Evolutionary conservation across 64 coral and sea anemone species (phyloP).

Genomic region (Montipora cactus): DNA sequence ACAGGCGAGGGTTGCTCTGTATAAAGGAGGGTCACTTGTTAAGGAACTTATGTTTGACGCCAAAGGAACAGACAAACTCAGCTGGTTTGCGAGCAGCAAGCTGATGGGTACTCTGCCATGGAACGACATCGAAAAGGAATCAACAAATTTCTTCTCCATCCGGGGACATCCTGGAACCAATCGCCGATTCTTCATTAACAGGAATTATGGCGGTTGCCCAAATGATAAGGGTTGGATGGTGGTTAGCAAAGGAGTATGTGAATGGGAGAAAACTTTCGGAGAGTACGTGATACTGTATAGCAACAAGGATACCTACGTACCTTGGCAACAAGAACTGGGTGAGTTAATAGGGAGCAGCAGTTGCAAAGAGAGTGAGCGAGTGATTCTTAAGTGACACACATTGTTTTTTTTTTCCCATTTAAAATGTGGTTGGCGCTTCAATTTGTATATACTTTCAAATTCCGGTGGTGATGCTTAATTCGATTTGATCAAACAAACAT

Average conservation of each 20-base stretch:
- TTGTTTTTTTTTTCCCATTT: too few species aligned
- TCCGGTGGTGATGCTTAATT: too few species aligned
- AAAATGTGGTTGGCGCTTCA: too few species aligned
- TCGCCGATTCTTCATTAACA: slow-evolving; percentile 38
- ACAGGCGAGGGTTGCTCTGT: not conserved
- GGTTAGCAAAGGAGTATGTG: not conserved
- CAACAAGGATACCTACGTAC: not conserved
- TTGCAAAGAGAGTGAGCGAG: too few species aligned
- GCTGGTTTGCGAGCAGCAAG: slow-evolving; percentile 19
- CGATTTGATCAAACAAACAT: too few species aligned
- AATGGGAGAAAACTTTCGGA: not conserved
- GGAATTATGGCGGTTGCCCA: not conserved
- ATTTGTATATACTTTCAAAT: too few species aligned
- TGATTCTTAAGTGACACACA: too few species aligned
- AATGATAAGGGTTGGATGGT: not conserved
- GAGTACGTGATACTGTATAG: not conserved
- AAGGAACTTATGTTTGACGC: slow-evolving; percentile 41
- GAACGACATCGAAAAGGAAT: not conserved
- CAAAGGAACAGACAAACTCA: slow-evolving; percentile 30
- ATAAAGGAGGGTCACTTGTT: not conserved
- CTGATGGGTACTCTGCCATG: not conserved
- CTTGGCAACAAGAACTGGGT: not conserved
- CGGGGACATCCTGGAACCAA: not conserved
- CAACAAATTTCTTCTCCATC: slow-evolving; percentile 29
- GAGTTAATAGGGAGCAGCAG: not conserved